Evolutionary conservation across 2,888 invertebrate genomes (phyloP), one percentile per base, ranked within the genome.

Genomic region (Synergus umbraculus): DNA sequence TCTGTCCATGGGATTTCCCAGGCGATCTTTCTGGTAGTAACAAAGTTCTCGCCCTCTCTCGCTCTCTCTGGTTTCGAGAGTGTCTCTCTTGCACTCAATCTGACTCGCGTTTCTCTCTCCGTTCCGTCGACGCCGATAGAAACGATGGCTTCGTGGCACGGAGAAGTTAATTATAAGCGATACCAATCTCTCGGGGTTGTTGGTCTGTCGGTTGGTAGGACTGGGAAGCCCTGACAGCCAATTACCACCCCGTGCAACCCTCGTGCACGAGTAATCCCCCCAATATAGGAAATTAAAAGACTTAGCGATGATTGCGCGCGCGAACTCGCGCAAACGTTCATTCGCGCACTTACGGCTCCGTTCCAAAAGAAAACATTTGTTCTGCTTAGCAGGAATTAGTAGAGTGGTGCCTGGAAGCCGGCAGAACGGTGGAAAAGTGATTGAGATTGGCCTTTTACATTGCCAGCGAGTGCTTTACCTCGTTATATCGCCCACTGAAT

Each of bases 161-260:
- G 92, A 92, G 92, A 92, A 92, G 92, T 92, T 92, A 92, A 92
- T 92, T 92, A 92, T 92, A 92, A 92, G 91, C 92, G 92, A 92
- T 92, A 92, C 92, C 91, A 92, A 92, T 92, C 92, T 92, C 91
- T 90, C 89, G 90, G 90, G 91, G 91, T 91, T 91, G 90, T 90
- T 90, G 91, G 90, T 90, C 86, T 87, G 85, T 82, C 83, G 85
- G 89, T 87, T 87, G 87, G 91, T 88, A 90, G 90, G 86, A 89
- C 88, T 90, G 90, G 90, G 90, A 91, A 91, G 91, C 91, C 90
- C 92, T 91, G 92, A 92, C 92, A 92, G 92, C 92, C 92, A 92
- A 92, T 92, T 92, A 92, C 92, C 92, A 92, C 91, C 90, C 90
- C 87, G 89, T 89, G 87, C 90, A 88, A 90, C 90, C 90, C 92